phyloP scores from a whole-genome alignment of 2,888 invertebrate genomes.

The Sinelater perroti region DNA sequence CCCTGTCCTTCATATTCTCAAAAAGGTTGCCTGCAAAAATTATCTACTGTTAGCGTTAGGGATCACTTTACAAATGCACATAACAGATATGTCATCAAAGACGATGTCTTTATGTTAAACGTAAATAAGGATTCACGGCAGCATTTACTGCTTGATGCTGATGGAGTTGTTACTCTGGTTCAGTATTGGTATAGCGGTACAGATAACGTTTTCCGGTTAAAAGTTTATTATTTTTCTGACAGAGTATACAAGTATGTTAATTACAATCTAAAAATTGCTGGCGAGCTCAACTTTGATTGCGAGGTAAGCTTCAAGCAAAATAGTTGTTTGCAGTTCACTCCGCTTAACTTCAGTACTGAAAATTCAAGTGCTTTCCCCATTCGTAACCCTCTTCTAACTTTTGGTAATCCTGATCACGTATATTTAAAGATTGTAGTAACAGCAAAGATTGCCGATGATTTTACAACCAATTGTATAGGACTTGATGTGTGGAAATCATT shows the following conservation, averaged over 20 bases:
- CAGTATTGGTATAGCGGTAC: not conserved
- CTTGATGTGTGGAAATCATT: not conserved
- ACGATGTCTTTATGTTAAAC: not conserved
- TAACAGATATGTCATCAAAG: not conserved
- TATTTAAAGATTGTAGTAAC: not conserved
- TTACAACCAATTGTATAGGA: not conserved
- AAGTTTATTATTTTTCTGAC: not conserved
- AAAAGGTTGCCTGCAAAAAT: not conserved
- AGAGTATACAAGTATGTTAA: not conserved
- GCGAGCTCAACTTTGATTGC: not conserved
- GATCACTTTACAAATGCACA: slow-evolving; percentile 6
- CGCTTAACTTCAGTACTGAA: not conserved
- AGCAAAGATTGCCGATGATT: not conserved
- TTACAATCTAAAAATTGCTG: slow-evolving; percentile 1
- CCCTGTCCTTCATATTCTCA: not conserved
- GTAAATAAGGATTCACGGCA: not conserved
- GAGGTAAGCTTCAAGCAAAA: not conserved
- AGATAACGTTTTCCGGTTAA: not conserved
- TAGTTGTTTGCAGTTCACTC: not conserved
- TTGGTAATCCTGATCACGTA: not conserved
- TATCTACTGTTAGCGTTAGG: not conserved
- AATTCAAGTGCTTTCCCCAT: not conserved
- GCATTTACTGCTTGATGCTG: not conserved
- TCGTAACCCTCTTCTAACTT: not conserved
- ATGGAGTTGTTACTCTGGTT: not conserved